Conservation (phyloP, 2,888 invertebrate genomes). For the Quadriops clusia region DNA sequence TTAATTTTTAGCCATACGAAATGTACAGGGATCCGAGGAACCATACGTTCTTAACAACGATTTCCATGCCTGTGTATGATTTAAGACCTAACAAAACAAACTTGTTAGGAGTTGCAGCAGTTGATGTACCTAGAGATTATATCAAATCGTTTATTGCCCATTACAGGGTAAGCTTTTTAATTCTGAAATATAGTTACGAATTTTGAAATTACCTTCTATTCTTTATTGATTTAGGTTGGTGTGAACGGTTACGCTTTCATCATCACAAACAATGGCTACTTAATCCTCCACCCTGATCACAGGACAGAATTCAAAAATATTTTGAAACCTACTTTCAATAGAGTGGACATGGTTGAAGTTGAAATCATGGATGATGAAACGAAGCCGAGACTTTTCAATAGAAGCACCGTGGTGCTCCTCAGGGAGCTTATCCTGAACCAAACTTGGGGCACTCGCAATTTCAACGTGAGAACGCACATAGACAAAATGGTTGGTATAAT, state of each 20-base stretch:
- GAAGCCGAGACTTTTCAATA: constrained; percentile 65
- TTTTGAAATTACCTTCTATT: constrained; percentile 1
- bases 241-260: constrained; percentile 91
- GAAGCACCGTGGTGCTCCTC: constrained; percentile 30
- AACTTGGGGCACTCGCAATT: constrained; percentile 43
- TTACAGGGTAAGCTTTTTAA: constrained; percentile 56
- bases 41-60: constrained; percentile 80
- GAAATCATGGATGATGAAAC: constrained; percentile 65
- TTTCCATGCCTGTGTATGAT: constrained; percentile 88
- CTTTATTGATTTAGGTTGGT: constrained; percentile 57
- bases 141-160: constrained; percentile 78
- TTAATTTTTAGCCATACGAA: constrained; percentile 40
- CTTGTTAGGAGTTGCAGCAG: constrained; percentile 91
- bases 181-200: no score
- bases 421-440: constrained; percentile 37
- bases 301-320: constrained; percentile 78
- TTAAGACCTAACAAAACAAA: constrained; percentile 71
- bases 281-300: constrained; percentile 87
- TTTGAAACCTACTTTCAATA: constrained; percentile 90
- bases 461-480: constrained; percentile 72
- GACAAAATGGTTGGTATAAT: constrained; percentile 66
- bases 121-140: constrained; percentile 86
- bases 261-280: constrained; percentile 89
- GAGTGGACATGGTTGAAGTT: constrained; percentile 91
- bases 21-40: constrained; percentile 45